Conservation (phyloP, 2,797 vertebrate species). For the Liparis tanakae region DNA sequence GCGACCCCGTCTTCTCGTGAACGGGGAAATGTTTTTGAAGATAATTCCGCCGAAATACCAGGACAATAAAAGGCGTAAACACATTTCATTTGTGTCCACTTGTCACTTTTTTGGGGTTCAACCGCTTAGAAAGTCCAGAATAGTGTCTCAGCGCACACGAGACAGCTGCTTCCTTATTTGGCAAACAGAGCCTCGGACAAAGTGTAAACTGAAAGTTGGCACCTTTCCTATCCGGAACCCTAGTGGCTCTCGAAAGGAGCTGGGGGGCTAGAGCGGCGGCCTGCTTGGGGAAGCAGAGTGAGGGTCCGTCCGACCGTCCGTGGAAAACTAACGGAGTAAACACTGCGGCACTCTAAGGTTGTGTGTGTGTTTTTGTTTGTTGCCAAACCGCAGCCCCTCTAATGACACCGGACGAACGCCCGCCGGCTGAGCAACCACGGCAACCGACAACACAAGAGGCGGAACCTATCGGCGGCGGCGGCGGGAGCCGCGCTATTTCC, state of each 20-base stretch:
- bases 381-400: conserved; percentile 72
- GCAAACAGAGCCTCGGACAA: conserved; percentile 63
- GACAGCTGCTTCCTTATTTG: conserved; percentile 83
- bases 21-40: no score
- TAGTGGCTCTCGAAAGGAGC: conserved; percentile 62
- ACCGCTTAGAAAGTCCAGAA: conserved; percentile 28
- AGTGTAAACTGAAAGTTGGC: conserved; percentile 74
- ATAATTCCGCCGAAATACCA: conserved; percentile 26
- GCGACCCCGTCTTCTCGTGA: no score
- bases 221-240: conserved; percentile 63
- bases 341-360: conserved; percentile 61
- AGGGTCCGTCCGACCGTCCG: conserved; percentile 65
- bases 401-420: conserved; percentile 61
- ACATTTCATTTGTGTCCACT: conserved; percentile 44
- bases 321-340: conserved; percentile 74
- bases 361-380: no score
- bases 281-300: conserved; percentile 47
- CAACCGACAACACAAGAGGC: conserved; percentile 43
- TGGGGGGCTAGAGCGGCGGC: conserved; percentile 17
- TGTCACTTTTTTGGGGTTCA: background rate
- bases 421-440: conserved; percentile 55
- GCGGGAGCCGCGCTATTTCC: conserved; percentile 30
- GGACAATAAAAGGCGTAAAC: conserved; percentile 49
- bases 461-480: conserved; percentile 34
- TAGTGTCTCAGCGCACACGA: conserved; percentile 55